Evolutionary conservation across 2,888 invertebrate genomes (phyloP).

Genomic region (Epinotia ramella): DNA sequence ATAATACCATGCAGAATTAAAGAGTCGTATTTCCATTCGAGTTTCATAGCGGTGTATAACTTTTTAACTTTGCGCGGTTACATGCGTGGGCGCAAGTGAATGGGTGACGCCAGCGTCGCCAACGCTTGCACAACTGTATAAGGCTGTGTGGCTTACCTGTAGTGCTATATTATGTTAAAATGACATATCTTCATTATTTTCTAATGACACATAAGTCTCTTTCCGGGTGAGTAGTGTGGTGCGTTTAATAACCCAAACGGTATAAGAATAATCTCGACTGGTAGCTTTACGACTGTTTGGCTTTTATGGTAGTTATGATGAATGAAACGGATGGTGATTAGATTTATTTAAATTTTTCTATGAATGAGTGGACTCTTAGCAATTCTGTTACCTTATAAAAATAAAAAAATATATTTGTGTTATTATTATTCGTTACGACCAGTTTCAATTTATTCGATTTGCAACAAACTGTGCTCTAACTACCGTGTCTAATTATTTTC

Average conservation of each 20-base stretch:
- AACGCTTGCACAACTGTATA: constrained; percentile 50
- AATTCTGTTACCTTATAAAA: background rate
- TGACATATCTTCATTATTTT: background rate
- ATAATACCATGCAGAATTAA: background rate
- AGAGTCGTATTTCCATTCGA: background rate
- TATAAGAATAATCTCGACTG: background rate
- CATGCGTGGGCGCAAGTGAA: constrained; percentile 56
- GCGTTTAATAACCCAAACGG: constrained; percentile 1
- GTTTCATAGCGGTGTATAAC: background rate
- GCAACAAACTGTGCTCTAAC: too few relatives aligned
- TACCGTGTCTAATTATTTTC: too few relatives aligned
- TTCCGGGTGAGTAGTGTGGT: background rate
- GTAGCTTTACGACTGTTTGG: background rate
- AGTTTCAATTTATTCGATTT: background rate
- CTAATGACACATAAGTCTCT: background rate
- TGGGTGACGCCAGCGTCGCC: constrained; percentile 70
- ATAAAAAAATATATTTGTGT: background rate
- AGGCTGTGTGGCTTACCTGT: constrained; percentile 32
- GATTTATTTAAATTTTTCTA: constrained; percentile 5
- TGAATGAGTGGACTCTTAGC: background rate
- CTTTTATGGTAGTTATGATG: constrained; percentile 12
- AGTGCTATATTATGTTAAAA: background rate
- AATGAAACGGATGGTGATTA: constrained; percentile 22
- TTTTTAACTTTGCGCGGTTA: background rate
- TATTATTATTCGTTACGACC: background rate